Conservation (phyloP, 2,113 vertebrate genomes). For the Genyomyrus donnyi region DNA sequence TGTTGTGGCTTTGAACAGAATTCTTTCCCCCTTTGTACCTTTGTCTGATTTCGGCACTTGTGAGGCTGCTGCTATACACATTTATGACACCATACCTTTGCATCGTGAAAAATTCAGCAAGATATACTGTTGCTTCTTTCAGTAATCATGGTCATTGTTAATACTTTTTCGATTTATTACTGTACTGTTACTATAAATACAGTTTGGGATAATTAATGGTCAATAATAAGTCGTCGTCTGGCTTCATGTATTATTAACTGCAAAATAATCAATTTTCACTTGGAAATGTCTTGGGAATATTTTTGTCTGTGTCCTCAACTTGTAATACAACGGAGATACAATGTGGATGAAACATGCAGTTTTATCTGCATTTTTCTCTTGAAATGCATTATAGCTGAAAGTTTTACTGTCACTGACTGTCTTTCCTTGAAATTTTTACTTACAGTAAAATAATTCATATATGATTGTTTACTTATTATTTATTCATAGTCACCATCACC, state of each 20-base stretch:
- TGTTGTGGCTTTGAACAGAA: not conserved
- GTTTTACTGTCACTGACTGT: not conserved
- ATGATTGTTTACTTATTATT: not conserved
- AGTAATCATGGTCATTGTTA: not conserved
- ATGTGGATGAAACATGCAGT: not conserved
- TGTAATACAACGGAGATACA: not conserved
- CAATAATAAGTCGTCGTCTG: not conserved
- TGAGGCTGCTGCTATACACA: not conserved
- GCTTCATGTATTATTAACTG: slow-evolving; percentile 7
- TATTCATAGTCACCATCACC: not conserved
- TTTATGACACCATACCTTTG: not conserved
- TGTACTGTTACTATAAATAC: not conserved
- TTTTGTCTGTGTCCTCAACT: not conserved
- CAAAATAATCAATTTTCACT: not conserved
- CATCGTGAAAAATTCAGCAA: not conserved
- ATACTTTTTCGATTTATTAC: not conserved
- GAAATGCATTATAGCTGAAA: not conserved
- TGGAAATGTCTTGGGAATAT: not conserved
- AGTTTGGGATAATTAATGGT: not conserved
- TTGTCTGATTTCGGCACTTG: not conserved
- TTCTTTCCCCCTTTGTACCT: not conserved
- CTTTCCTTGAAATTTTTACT: not conserved
- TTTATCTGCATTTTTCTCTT: not conserved
- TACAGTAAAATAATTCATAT: not conserved
- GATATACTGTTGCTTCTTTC: not conserved